A percentile compares a stretch with the other conserved stretches of the same genome.
Conservation (phyloP, 2,113 vertebrate species). For the Gallinago media region DNA sequence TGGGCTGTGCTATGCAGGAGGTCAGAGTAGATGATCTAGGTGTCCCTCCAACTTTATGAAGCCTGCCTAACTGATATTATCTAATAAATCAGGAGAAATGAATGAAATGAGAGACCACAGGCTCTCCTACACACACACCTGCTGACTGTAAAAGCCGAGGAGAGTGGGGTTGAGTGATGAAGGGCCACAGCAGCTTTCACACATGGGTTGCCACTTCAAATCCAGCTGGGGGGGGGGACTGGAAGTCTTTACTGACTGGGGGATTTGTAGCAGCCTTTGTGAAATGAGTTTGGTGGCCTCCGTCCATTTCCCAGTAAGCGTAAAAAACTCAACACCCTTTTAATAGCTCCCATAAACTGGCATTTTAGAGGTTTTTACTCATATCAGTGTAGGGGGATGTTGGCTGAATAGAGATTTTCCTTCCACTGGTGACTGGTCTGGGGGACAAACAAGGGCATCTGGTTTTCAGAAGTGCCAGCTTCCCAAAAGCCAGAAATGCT, state of each 20-base stretch:
- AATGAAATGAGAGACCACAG: conserved; percentile 19
- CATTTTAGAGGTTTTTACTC: background rate
- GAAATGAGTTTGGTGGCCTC: conserved; percentile 17
- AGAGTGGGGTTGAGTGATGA: background rate
- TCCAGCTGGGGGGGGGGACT: background rate
- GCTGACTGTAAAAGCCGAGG: conserved; percentile 30
- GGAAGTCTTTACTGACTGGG: conserved; percentile 16
- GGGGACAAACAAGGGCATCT: background rate
- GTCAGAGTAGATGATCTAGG: conserved; percentile 6
- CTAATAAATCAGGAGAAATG: conserved; percentile 39
- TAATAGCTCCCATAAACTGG: conserved; percentile 1
- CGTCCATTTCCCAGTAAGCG: background rate
- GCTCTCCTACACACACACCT: conserved; percentile 33
- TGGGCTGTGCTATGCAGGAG: background rate
- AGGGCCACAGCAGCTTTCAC: background rate
- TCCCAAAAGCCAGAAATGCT: background rate
- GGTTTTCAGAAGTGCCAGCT: background rate
- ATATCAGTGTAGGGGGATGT: background rate
- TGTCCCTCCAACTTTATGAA: conserved; percentile 14
- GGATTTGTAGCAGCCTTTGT: conserved; percentile 26
- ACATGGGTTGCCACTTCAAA: background rate
- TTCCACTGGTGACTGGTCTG: background rate
- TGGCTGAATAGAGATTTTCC: background rate
- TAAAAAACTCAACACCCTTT: conserved; percentile 27
- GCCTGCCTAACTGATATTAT: conserved; percentile 1